phyloP scores from a whole-genome alignment of 2,113 vertebrate species.

The Machaerirhynchus nigripectus region DNA sequence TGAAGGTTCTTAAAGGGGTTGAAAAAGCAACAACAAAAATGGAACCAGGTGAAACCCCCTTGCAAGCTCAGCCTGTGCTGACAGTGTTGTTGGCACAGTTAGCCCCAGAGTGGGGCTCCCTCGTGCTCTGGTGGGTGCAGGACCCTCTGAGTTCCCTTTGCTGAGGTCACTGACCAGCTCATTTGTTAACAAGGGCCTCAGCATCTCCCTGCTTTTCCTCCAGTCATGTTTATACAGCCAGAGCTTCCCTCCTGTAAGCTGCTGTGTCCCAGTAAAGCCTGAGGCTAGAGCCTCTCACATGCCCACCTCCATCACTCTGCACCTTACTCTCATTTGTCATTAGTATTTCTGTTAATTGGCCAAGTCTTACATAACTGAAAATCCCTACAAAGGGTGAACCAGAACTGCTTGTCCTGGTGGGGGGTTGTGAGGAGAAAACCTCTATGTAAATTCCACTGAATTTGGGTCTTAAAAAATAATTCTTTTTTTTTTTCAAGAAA shows the following conservation, averaged over 20 bases:
- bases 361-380: not conserved
- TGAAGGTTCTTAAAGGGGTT: not conserved
- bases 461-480: not conserved
- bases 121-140: not conserved
- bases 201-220: not conserved
- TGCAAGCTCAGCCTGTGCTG: not conserved
- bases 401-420: not conserved
- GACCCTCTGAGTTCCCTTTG: not conserved
- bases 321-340: not conserved
- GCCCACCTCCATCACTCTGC: not conserved
- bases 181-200: not conserved
- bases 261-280: not conserved
- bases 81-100: not conserved
- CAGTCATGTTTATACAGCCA: not conserved
- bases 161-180: not conserved
- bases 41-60: not conserved
- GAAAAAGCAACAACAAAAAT: not conserved
- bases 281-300: not conserved
- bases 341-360: not conserved
- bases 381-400: not conserved
- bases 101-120: not conserved
- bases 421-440: not conserved
- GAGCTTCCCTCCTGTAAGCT: not conserved
- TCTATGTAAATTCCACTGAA: not conserved
- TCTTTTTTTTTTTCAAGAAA: not conserved